phyloP scores from a whole-genome alignment of 2,113 vertebrate species.

The Odontesthes bonariensis region DNA sequence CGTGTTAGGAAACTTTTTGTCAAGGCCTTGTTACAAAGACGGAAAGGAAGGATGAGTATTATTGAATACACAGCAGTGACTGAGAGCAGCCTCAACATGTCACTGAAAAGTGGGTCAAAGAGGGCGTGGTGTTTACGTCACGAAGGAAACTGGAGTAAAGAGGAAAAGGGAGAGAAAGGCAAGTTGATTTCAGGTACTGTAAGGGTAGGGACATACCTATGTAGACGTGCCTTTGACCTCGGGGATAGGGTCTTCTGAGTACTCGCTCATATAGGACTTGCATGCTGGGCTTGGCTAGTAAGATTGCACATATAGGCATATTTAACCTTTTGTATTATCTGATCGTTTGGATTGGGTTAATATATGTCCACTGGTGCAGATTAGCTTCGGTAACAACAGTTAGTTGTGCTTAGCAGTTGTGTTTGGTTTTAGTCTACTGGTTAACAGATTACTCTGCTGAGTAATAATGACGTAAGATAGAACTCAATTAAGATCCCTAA shows the following conservation, averaged over 20 bases:
- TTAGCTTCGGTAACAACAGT: constrained; percentile 68
- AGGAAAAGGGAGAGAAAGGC: constrained; percentile 54
- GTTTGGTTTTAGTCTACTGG: constrained; percentile 31
- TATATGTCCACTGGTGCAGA: constrained; percentile 72
- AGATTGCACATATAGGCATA: constrained; percentile 96
- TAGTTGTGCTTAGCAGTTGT: constrained; percentile 20
- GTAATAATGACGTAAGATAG: constrained; percentile 5
- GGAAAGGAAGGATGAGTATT: constrained; percentile 24
- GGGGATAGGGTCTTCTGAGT: constrained; percentile 98
- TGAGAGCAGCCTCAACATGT: constrained; percentile 35
- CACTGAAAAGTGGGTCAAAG: constrained; percentile 27
- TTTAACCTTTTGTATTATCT: constrained; percentile 84
- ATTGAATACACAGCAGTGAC: constrained; percentile 16
- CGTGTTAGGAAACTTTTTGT: constrained; percentile 19
- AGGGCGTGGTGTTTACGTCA: constrained; percentile 31
- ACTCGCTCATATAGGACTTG: constrained; percentile 99
- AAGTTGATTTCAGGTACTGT: constrained; percentile 50
- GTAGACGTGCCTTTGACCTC: constrained; percentile 91
- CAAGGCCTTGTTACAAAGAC: constrained; percentile 28
- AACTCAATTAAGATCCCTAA: constrained; percentile 5
- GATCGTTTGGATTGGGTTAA: constrained; percentile 63
- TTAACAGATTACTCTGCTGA: constrained; percentile 28
- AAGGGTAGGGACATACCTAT: constrained; percentile 91
- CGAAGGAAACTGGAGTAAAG: constrained; percentile 61
- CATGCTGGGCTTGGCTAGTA: constrained; percentile 99